These are phyloP conservation scores for Drosophila neocordata DNA, from an alignment of 1,140 invertebrate species.

Conservation along the genomic window DNA sequence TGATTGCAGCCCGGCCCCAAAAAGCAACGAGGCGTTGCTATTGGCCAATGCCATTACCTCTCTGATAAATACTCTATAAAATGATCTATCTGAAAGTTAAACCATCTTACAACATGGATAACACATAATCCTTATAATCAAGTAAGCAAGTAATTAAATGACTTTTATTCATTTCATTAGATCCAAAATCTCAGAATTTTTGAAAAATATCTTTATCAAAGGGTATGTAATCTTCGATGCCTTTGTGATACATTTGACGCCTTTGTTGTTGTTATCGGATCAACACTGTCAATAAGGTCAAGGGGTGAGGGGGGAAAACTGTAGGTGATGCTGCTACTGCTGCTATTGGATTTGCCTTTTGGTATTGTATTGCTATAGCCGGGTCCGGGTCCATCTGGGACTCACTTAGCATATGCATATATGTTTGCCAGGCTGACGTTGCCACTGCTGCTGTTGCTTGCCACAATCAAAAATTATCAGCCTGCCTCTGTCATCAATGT, in stretches of 20 bases:
- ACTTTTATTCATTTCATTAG: no score
- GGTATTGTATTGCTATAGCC: conserved; percentile 7
- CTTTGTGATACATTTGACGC: conserved; percentile 17
- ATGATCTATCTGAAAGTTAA: neutral
- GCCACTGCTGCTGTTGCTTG: conserved; percentile 9
- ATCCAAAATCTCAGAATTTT: no score
- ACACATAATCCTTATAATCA: no score
- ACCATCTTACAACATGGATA: no score
- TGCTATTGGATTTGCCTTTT: conserved; percentile 8
- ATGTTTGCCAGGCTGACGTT: conserved; percentile 2
- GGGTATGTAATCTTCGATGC: conserved; percentile 38
- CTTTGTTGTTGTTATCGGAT: conserved; percentile 13
- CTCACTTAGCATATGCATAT: conserved; percentile 15
- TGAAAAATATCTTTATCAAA: neutral
- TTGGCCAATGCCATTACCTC: neutral
- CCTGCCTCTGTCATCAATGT: conserved; percentile 37
- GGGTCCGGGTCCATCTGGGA: conserved; percentile 18
- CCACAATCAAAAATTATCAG: conserved; percentile 53
- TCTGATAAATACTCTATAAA: conserved; percentile 6
- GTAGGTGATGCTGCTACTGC: neutral
- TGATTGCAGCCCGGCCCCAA: conserved; percentile 44
- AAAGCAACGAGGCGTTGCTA: conserved; percentile 1
- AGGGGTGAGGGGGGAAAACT: conserved; percentile 18
- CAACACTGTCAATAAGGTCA: conserved; percentile 51
- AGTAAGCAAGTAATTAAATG: no score